Evolutionary conservation across 2,888 invertebrate species (phyloP).

Genomic region (Sturmia bella): DNA sequence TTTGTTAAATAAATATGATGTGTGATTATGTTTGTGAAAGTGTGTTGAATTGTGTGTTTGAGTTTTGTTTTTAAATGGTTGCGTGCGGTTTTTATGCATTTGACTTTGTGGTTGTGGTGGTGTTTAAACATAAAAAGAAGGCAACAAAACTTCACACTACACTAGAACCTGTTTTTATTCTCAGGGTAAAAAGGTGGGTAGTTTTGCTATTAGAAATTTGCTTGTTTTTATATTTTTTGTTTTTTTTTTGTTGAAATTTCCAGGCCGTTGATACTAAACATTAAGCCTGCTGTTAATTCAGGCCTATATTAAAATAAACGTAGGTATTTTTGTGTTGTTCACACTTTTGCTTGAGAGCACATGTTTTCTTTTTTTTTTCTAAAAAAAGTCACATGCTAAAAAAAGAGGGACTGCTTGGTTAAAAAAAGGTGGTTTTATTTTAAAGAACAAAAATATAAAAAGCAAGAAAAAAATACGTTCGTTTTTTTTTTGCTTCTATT

Average conservation of each 20-base stretch:
- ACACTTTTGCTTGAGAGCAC: no score
- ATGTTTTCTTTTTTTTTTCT: conserved; percentile 6
- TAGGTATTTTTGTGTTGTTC: conserved; percentile 17
- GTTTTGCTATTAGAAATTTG: conserved; percentile 41
- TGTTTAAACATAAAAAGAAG: conserved; percentile 40
- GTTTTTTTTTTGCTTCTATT: no score
- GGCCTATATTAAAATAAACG: conserved; percentile 27
- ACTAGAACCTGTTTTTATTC: conserved; percentile 34
- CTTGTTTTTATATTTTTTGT: conserved; percentile 10
- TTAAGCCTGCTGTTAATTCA: conserved; percentile 62
- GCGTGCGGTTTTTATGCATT: conserved; percentile 71
- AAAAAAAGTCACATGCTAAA: no score
- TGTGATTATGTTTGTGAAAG: conserved; percentile 33
- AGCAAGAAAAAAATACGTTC: no score
- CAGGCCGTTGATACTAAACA: conserved; percentile 27
- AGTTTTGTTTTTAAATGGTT: conserved; percentile 66
- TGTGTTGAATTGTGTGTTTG: conserved; percentile 12
- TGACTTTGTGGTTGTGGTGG: conserved; percentile 71
- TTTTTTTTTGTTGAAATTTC: conserved; percentile 12
- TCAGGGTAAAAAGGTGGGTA: conserved; percentile 50
- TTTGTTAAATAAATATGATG: conserved; percentile 60
- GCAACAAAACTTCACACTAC: conserved; percentile 21
- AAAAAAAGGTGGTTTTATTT: no score
- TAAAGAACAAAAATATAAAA: no score
- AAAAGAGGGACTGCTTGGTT: no score